Evolutionary conservation across 2,888 invertebrate genomes (phyloP).

Genomic region (Cantharis flavilabris): DNA sequence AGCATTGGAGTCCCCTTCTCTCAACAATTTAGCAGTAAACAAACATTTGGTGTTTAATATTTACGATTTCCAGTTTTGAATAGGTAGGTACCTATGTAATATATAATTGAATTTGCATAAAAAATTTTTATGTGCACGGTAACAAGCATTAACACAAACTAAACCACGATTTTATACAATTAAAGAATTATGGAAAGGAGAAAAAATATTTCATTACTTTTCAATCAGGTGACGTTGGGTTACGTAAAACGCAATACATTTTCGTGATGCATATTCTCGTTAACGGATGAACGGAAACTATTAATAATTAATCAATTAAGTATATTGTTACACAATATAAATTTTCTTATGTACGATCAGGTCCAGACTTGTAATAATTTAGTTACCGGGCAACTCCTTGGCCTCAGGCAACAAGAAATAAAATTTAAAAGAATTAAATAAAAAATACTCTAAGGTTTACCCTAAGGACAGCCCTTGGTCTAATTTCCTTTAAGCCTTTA

Average conservation of each 20-base stretch:
- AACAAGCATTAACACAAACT: neutral
- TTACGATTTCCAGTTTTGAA: neutral
- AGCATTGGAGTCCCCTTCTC: constrained; percentile 21
- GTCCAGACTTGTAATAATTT: too few species aligned
- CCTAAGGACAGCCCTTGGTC: too few species aligned
- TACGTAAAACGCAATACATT: neutral
- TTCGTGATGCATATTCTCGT: neutral
- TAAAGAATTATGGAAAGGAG: neutral
- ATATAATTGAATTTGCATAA: neutral
- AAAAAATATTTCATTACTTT: neutral
- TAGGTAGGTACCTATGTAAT: neutral
- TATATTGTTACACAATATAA: neutral
- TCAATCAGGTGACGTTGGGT: neutral
- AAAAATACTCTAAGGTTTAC: too few species aligned
- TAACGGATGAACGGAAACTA: neutral
- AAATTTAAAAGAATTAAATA: too few species aligned
- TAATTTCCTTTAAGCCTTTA: too few species aligned
- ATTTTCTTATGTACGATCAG: too few species aligned
- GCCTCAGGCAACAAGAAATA: too few species aligned
- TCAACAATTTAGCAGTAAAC: constrained; percentile 21
- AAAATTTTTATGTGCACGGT: neutral
- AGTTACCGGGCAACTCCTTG: too few species aligned
- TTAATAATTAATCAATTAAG: neutral
- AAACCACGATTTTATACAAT: neutral
- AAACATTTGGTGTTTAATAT: constrained; percentile 10